A percentile compares a stretch with the other conserved stretches of the same genome.
Conservation (phyloP, 2,888 invertebrate species). For the Oxytorus armatus region DNA sequence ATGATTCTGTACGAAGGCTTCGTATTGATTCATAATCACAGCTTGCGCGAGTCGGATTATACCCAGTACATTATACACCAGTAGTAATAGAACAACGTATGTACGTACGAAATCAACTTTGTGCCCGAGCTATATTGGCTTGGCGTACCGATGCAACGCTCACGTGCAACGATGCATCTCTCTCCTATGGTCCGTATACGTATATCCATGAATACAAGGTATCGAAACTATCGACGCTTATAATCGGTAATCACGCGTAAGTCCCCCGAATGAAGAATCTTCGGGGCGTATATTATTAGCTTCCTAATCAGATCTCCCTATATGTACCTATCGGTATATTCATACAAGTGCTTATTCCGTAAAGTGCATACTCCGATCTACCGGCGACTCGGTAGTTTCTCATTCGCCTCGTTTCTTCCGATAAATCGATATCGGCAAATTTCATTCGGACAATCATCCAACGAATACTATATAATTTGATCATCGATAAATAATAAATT, state of each 20-base stretch:
- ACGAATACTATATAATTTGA: background rate
- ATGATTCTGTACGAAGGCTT: constrained; percentile 24
- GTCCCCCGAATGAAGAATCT: constrained; percentile 50
- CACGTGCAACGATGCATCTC: constrained; percentile 9
- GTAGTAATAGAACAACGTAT: constrained; percentile 24
- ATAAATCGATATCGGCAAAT: constrained; percentile 18
- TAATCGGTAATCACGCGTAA: constrained; percentile 62
- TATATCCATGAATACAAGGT: constrained; percentile 17
- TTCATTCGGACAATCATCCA: background rate
- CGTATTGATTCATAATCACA: constrained; percentile 64
- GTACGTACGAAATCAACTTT: constrained; percentile 7
- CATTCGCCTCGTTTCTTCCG: background rate
- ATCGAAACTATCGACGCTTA: constrained; percentile 53
- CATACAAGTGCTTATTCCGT: background rate
- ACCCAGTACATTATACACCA: constrained; percentile 39
- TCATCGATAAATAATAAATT: background rate
- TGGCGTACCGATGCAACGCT: no score
- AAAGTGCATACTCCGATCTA: background rate
- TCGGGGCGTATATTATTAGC: constrained; percentile 58
- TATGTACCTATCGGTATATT: background rate
- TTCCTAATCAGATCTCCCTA: constrained; percentile 59
- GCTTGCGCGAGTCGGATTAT: constrained; percentile 39
- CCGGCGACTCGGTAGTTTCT: background rate
- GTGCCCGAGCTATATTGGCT: background rate
- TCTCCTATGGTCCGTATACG: constrained; percentile 6